Evolutionary conservation across 1,140 invertebrate species (phyloP), one percentile per base, ranked within the genome.

Genomic region (Helicoverpa armigera): DNA sequence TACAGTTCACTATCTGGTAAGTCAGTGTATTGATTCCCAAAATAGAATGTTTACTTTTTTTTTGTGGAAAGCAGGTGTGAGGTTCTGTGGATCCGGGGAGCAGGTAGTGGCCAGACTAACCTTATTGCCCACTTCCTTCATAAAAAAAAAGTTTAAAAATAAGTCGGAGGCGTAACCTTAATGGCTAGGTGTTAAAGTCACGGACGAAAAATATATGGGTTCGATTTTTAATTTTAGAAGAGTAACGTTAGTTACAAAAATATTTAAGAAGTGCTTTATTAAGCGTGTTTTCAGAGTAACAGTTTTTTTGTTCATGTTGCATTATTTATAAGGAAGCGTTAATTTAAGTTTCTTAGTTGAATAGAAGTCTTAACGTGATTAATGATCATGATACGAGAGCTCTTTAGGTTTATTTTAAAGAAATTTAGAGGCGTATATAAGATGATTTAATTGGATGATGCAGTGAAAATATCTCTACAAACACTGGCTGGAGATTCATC

Each of bases 11-110:
- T 87, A 82, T 74, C 79, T 84, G 43, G 81, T 60, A 74, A 72
- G 73, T 70, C 78, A 69, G 79, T 67, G 81, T 86, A 86, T 84
- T 85, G 84, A 50, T 77, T 77, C 86, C 85, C 84, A 75, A 90
- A 93, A 94, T 94, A 94, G 77, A 70, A 81, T 90, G 90, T 91
- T 91, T 93, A 82, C 89, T 89, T 92, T 94, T 82, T 93, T 92
- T 82, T 93, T 92, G 81, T 92, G 69, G 82, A 88, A 87, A 90
- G 88, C 90, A 92, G 91, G 91, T 93, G 90, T 80, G 79, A 84
- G 79, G 79, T 70, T 81, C 81, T 56, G 61, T 82, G 69, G 58
- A 83, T 83, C 74, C 72, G 79, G 74, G 65, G 75, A 78, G 69
- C 90, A 90, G 90, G 91, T 90, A 93, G 86, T 76, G 56, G 83